Evolutionary conservation across 2,797 vertebrate genomes (phyloP), one percentile per base, ranked within the genome.

Genomic region (Botia kubotai): DNA sequence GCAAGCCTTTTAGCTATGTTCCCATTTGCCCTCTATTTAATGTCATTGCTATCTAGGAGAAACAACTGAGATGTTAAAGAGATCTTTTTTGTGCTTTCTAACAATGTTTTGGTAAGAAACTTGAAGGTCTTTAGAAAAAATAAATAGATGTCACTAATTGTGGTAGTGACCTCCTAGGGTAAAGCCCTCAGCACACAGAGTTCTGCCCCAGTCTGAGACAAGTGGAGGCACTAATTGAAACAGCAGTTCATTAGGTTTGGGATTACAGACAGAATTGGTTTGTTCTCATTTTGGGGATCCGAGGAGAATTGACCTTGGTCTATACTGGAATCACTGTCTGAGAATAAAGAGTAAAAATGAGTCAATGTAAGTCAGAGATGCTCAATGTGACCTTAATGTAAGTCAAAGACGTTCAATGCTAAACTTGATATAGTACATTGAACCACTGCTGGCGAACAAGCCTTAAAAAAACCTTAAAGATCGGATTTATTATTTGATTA

Each of bases 211-310:
- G 21, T 63, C 26, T 29, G 12, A 26, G 23, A 60, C 60, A 7
- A 33, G 60, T 60, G 58, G 23, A 23, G 58, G 21, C 58, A 60
- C 14, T 29, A 63, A 29, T 33, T 63, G 60, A 63, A 63, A 63
- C 14, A 17, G 60, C 60, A 63, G 60, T 63, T 63, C 60, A 33
- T 63, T 33, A 63, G 60, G 60, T 33, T 26, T 33, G 23, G 14
- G 60, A 33, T 63, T 63, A 26, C 23, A 63, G 26, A 63, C 21
- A 63, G 26, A 63, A 63, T 63, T 63, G 60, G 60, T 63, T 63
- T 63, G 60, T 29, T 63, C 60, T 29, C 60, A 63, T 63, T 63
- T 90, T 63, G 60, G 4, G 16, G 26, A 63, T 63, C 60, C 14
- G 2, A 21, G 43, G 33, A 71, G 33, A 79, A 71, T 55, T 50